These are phyloP conservation scores for Platysternon megacephalum DNA, from an alignment of 2,113 vertebrate species.

Conservation along the genomic window DNA sequence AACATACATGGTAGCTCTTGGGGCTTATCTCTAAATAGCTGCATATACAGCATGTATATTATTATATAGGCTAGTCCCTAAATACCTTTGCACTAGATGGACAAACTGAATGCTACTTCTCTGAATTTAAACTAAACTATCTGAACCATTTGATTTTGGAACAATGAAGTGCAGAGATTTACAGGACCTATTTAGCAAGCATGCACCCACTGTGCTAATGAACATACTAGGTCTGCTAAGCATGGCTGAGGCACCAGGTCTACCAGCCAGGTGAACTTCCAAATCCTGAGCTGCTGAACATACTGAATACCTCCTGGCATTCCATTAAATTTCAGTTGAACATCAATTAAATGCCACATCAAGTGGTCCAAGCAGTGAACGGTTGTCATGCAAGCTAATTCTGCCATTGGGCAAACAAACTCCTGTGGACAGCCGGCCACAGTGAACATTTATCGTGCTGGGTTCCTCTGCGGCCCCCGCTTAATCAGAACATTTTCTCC, in stretches of 20 bases:
- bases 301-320: not conserved
- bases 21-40: not conserved
- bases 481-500: conserved; percentile 59
- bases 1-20: not conserved
- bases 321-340: conserved; percentile 18
- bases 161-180: not conserved
- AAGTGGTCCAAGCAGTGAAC: not conserved
- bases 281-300: not conserved
- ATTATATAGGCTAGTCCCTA: not conserved
- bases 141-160: not conserved
- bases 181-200: not conserved
- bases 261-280: not conserved
- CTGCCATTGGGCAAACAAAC: not conserved
- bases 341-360: conserved; percentile 28
- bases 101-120: not conserved
- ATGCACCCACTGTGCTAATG: not conserved
- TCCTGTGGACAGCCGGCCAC: not conserved
- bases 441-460: conserved; percentile 44
- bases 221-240: not conserved
- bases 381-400: conserved; percentile 39
- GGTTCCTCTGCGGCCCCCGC: conserved; percentile 36
- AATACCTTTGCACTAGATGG: not conserved
- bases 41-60: not conserved
- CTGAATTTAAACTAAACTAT: not conserved
- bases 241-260: not conserved